Evolutionary conservation across 2,797 vertebrate species (phyloP).

Genomic region (Taeniopygia guttata): DNA sequence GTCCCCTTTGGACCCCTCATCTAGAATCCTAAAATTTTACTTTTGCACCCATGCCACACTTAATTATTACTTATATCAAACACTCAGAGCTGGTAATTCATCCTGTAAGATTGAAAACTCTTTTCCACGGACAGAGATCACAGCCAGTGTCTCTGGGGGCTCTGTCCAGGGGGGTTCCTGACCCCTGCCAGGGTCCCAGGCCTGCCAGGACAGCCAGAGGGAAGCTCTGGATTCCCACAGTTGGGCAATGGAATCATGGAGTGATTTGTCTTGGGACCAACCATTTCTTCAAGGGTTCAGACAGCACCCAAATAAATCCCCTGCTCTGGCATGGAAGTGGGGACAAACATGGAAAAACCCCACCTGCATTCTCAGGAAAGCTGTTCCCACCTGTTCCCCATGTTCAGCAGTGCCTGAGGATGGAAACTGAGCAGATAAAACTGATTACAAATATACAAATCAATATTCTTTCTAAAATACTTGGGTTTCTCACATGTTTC

Average conservation of each 20-base stretch:
- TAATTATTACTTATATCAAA: too few relatives aligned
- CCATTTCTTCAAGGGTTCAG: neutral
- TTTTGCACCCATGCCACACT: too few relatives aligned
- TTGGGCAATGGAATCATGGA: neutral
- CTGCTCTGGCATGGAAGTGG: accelerated
- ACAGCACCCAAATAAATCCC: neutral
- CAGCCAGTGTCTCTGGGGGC: too few relatives aligned
- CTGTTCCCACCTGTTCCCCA: neutral
- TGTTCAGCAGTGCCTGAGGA: neutral
- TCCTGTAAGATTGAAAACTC: too few relatives aligned
- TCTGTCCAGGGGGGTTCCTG: too few relatives aligned
- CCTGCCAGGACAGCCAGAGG: too few relatives aligned
- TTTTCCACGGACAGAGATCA: too few relatives aligned
- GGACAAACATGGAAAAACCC: neutral
- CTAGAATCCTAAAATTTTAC: too few relatives aligned
- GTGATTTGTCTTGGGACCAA: neutral
- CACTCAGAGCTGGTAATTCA: too few relatives aligned
- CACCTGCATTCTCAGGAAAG: neutral
- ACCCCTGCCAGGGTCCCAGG: too few relatives aligned
- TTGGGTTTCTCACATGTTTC: conserved; percentile 31
- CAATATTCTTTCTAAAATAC: neutral
- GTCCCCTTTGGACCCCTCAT: too few relatives aligned
- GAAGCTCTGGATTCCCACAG: too few relatives aligned
- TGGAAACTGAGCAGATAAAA: neutral
- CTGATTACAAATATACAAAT: neutral